phyloP scores from a whole-genome alignment of 92 coral and sea anemone species.

The Epizoanthus ramosus region DNA sequence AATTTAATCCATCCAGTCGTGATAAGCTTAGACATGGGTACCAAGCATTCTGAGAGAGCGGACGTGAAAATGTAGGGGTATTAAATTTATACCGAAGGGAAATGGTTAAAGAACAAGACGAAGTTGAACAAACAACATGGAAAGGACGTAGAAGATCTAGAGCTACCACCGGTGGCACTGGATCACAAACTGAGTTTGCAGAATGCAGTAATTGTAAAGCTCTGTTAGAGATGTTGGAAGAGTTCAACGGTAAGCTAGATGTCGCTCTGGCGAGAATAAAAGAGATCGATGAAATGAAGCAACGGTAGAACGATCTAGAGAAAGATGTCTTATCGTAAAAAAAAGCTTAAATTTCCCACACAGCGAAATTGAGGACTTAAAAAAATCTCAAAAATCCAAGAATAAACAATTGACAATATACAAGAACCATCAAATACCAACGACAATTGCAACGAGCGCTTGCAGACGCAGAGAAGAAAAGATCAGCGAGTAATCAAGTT shows the following conservation, averaged over 20 bases:
- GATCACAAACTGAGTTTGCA: not conserved
- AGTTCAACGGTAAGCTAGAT: slow-evolving; percentile 34
- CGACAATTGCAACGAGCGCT: slow-evolving; percentile 16
- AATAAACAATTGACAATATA: not conserved
- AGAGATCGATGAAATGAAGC: slow-evolving; percentile 40
- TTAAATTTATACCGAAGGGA: no score
- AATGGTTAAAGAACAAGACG: no score
- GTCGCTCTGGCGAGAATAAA: slow-evolving; percentile 23
- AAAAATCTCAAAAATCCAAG: not conserved
- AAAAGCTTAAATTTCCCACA: slow-evolving; percentile 41
- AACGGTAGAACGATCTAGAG: slow-evolving; percentile 11
- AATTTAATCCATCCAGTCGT: no score
- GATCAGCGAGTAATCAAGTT: not conserved
- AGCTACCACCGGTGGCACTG: not conserved
- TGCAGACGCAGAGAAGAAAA: slow-evolving; percentile 7
- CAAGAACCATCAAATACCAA: slow-evolving; percentile 14
- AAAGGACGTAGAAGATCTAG: not conserved
- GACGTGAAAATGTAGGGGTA: no score
- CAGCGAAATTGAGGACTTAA: slow-evolving; percentile 10
- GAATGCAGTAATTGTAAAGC: not conserved
- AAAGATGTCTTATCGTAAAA: slow-evolving; percentile 1
- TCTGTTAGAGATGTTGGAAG: slow-evolving; percentile 20
- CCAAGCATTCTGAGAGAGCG: no score
- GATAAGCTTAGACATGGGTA: no score
- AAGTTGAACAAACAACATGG: not conserved